phyloP scores from a whole-genome alignment of 2,113 vertebrate genomes.

The Charina bottae region DNA sequence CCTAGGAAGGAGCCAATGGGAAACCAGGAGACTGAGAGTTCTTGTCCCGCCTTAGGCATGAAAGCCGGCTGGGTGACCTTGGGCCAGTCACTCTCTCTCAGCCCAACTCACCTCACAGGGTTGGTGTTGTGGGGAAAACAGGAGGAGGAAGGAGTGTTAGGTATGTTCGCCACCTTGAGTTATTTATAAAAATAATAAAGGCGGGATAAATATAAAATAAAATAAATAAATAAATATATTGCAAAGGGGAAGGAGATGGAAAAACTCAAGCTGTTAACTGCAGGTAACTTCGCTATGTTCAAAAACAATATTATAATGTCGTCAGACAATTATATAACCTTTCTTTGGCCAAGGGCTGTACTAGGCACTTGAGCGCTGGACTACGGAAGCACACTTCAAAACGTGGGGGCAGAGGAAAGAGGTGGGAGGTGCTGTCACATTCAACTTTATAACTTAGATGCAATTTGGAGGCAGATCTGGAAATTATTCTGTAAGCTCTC shows the following conservation, averaged over 20 bases:
- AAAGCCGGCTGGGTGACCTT: too few relatives aligned
- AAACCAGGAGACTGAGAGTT: too few relatives aligned
- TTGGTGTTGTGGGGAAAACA: too few relatives aligned
- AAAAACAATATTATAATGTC: not conserved
- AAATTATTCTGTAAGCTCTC: not conserved
- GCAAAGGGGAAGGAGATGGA: not conserved
- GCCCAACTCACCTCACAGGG: too few relatives aligned
- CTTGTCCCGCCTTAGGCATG: too few relatives aligned
- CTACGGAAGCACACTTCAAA: not conserved
- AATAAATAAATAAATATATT: not conserved
- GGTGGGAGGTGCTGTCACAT: not conserved
- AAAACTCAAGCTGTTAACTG: not conserved
- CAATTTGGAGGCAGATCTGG: not conserved
- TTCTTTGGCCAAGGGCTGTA: not conserved
- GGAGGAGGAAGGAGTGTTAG: too few relatives aligned
- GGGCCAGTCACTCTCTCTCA: too few relatives aligned
- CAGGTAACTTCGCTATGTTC: not conserved
- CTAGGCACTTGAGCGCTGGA: not conserved
- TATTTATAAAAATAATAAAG: too few relatives aligned
- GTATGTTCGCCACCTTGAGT: too few relatives aligned
- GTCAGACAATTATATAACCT: not conserved
- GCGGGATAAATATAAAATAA: too few relatives aligned
- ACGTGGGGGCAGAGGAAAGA: not conserved
- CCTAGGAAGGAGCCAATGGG: too few relatives aligned
- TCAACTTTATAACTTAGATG: not conserved